phyloP scores from a whole-genome alignment of 1,140 invertebrate genomes.

The Belonocnema kinseyi region DNA sequence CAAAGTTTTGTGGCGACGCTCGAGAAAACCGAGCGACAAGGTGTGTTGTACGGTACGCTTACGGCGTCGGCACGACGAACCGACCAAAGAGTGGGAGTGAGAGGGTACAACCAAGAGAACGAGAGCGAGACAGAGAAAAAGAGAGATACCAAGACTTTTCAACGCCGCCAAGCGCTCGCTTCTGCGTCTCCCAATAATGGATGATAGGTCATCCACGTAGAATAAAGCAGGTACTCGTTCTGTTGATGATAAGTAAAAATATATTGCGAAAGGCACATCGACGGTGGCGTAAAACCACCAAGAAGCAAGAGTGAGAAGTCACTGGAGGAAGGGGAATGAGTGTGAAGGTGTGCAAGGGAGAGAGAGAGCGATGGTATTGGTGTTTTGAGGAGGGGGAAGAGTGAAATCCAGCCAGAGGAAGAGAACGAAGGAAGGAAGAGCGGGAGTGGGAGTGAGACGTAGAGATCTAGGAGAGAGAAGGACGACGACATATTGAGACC shows the following conservation, averaged over 20 bases:
- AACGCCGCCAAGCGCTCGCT: background rate
- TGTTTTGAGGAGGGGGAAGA: slow-evolving; percentile 30
- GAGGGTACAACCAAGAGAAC: background rate
- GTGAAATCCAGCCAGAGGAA: background rate
- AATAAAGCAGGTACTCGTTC: no score
- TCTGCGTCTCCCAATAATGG: slow-evolving; percentile 2
- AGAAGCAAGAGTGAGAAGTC: slow-evolving; percentile 2
- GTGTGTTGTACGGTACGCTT: slow-evolving; percentile 37
- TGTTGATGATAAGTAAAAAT: no score
- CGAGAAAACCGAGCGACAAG: slow-evolving; percentile 42
- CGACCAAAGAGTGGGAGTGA: slow-evolving; percentile 16
- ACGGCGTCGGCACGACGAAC: slow-evolving; percentile 33
- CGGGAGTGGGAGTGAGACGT: background rate
- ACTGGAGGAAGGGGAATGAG: slow-evolving; percentile 8
- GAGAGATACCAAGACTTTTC: slow-evolving; percentile 4
- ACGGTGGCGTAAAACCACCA: background rate
- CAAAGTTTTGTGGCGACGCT: slow-evolving; percentile 50
- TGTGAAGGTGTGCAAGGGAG: background rate
- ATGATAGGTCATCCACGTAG: no score
- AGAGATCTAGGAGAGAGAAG: background rate
- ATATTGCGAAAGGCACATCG: background rate
- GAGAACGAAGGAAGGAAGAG: background rate
- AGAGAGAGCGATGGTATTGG: slow-evolving; percentile 21
- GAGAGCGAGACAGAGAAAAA: background rate
- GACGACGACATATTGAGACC: background rate